Evolutionary conservation across 2,797 vertebrate genomes (phyloP).

Genomic region (Delichon dasypus): DNA sequence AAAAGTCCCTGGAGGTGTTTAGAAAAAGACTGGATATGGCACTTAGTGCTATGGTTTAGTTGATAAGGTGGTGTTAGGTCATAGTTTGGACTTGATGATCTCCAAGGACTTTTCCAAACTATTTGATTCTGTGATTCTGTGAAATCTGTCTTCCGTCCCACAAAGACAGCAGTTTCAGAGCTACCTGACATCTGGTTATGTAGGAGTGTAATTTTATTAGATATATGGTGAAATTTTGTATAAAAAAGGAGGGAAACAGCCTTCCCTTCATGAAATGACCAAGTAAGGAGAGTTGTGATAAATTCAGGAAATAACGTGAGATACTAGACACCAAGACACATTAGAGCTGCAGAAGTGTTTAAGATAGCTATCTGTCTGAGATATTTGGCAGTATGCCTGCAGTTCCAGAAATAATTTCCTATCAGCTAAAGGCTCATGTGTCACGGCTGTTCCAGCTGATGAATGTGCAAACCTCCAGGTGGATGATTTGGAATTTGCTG

Average conservation of each 20-base stretch:
- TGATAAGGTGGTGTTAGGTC: background rate
- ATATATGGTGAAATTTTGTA: background rate
- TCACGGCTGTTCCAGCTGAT: background rate
- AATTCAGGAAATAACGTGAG: background rate
- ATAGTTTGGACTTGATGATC: background rate
- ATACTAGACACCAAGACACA: background rate
- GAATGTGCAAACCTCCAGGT: background rate
- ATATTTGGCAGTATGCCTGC: background rate
- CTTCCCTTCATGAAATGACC: background rate
- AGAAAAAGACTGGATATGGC: background rate
- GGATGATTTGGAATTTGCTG: slow-evolving; percentile 17
- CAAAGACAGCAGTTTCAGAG: background rate
- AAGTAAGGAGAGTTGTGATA: background rate
- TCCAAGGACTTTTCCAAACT: background rate
- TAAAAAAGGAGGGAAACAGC: background rate
- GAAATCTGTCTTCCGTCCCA: background rate
- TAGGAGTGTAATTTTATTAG: background rate
- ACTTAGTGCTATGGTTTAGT: background rate
- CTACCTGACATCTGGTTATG: background rate
- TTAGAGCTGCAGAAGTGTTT: background rate
- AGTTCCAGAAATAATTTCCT: slow-evolving; percentile 32
- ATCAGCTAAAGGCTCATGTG: background rate
- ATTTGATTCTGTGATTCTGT: background rate
- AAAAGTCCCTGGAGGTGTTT: background rate
- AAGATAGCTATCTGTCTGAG: background rate